These are phyloP conservation scores for Tholera decimalis DNA, from an alignment of 2,888 invertebrate genomes.

Conservation along the genomic window DNA sequence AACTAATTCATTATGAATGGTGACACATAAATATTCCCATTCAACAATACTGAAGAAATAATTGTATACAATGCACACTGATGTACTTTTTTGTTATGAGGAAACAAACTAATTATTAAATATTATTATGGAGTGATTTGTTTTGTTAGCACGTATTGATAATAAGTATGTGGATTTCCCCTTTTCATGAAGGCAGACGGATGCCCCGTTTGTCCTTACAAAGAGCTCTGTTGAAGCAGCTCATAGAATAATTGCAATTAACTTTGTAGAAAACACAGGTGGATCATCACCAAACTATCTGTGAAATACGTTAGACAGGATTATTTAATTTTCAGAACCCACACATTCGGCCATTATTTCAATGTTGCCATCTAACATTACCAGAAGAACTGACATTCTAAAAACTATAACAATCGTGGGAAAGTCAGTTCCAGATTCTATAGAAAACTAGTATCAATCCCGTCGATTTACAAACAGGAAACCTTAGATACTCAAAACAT, in stretches of 20 bases:
- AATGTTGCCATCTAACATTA: background rate
- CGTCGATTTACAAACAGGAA: no score
- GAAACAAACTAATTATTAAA: conserved; percentile 19
- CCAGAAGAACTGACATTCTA: background rate
- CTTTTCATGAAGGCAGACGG: background rate
- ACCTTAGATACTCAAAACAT: background rate
- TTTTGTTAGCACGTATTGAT: conserved; percentile 14
- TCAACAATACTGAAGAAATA: conserved; percentile 20
- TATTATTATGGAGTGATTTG: conserved; percentile 15
- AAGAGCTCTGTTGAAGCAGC: background rate
- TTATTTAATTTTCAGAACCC: no score
- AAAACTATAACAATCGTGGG: no score
- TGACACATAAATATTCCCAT: conserved; percentile 30
- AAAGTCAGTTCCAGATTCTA: no score
- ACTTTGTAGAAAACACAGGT: no score
- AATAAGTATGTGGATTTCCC: conserved; percentile 10
- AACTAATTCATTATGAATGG: background rate
- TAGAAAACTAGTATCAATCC: no score
- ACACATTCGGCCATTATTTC: no score
- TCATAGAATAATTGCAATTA: background rate
- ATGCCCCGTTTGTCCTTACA: background rate
- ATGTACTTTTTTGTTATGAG: conserved; percentile 17
- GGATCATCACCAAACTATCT: no score
- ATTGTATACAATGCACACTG: conserved; percentile 1
- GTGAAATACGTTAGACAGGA: no score